Evolutionary conservation across 2,797 vertebrate genomes (phyloP).

Genomic region (Semaprochilodus insignis): DNA sequence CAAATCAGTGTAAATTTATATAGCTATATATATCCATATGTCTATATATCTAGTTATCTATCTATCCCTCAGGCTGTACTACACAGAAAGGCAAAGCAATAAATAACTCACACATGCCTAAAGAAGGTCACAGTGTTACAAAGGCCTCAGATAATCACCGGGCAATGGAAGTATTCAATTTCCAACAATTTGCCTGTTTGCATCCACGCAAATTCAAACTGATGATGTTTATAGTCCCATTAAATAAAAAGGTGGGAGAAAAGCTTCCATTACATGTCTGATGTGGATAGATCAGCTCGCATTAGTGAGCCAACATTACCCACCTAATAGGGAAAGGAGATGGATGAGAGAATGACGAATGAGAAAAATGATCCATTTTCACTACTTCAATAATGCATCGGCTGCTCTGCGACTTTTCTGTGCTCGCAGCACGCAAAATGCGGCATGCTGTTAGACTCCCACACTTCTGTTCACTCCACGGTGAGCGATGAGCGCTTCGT

Average conservation of each 20-base stretch:
- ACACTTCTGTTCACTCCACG: slow-evolving; percentile 37
- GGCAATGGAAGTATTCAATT: slow-evolving; percentile 21
- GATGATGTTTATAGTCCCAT: slow-evolving; percentile 56
- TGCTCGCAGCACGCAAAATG: slow-evolving; percentile 2
- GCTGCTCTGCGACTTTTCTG: not conserved
- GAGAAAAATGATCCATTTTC: slow-evolving; percentile 47
- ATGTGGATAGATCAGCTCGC: slow-evolving; percentile 57
- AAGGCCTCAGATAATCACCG: slow-evolving; percentile 21
- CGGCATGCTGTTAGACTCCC: slow-evolving; percentile 24
- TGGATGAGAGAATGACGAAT: slow-evolving; percentile 42
- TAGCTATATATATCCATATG: too few species aligned
- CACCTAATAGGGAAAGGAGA: slow-evolving; percentile 56
- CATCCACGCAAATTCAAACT: slow-evolving; percentile 49
- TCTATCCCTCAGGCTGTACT: not conserved
- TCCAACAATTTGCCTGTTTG: slow-evolving; percentile 33
- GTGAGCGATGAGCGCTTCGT: slow-evolving; percentile 32
- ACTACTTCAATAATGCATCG: slow-evolving; percentile 22
- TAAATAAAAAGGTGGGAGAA: slow-evolving; percentile 45
- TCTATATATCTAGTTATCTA: too few species aligned
- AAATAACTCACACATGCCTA: slow-evolving; percentile 5
- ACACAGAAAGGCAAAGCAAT: not conserved
- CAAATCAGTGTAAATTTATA: too few species aligned
- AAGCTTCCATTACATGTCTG: slow-evolving; percentile 55
- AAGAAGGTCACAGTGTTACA: slow-evolving; percentile 14
- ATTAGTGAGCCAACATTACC: slow-evolving; percentile 58